Conservation (phyloP, 1,140 invertebrate genomes). For the Conus betulinus region DNA sequence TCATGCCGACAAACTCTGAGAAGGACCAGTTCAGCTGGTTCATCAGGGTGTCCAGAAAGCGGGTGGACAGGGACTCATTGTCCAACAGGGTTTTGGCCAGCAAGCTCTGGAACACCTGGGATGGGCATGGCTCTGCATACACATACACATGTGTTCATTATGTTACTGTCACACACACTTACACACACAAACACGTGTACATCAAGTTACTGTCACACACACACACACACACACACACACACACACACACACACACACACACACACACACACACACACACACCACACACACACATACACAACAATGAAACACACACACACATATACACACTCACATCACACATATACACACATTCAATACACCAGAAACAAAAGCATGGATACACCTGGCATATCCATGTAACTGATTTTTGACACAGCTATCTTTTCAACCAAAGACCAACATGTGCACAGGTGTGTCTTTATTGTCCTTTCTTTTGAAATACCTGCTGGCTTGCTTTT, state of each 20-base stretch:
- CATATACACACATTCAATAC: slow-evolving; percentile 16
- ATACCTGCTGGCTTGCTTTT: no score
- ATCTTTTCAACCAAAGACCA: no score
- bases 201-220: not conserved
- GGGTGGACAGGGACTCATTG: slow-evolving; percentile 78
- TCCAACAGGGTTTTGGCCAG: slow-evolving; percentile 78
- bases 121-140: slow-evolving; percentile 81
- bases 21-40: slow-evolving; percentile 93
- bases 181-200: not conserved
- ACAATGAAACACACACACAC: not conserved
- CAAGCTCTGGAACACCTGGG: slow-evolving; percentile 79
- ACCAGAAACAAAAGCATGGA: not conserved
- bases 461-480: no score
- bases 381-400: not conserved
- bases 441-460: no score
- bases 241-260: not conserved
- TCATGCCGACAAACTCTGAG: slow-evolving; percentile 90
- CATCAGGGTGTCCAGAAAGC: slow-evolving; percentile 87
- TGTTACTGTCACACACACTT: not conserved
- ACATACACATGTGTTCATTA: not conserved
- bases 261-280: not conserved
- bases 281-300: not conserved
- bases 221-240: not conserved
- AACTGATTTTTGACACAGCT: no score
- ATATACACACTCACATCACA: slow-evolving; percentile 7